These are phyloP conservation scores for Alviniconcha strummeri DNA, from an alignment of 2,888 invertebrate genomes.

Conservation along the genomic window DNA sequence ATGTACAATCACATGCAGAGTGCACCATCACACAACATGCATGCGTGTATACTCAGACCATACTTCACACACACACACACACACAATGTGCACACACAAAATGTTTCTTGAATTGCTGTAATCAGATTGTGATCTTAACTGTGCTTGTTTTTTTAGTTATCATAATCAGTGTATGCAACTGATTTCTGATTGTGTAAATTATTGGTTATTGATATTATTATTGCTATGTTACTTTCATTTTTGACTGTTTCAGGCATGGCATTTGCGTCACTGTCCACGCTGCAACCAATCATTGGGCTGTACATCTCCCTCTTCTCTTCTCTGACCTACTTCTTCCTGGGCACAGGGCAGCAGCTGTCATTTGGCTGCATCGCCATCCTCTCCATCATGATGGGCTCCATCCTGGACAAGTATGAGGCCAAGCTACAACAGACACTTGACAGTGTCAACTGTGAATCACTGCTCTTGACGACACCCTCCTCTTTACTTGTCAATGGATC, in stretches of 20 bases:
- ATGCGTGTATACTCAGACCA: too few species aligned
- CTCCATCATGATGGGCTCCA: conserved; percentile 47
- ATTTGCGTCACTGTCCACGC: conserved; percentile 74
- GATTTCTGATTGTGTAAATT: too few species aligned
- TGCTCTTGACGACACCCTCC: background rate
- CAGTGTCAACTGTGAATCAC: background rate
- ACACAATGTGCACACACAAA: too few species aligned
- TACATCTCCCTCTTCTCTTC: conserved; percentile 95
- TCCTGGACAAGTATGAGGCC: conserved; percentile 46
- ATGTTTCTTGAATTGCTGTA: too few species aligned
- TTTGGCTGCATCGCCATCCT: conserved; percentile 76
- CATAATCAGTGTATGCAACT: too few species aligned
- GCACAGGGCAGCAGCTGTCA: conserved; percentile 90
- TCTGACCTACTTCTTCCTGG: conserved; percentile 87
- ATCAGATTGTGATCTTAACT: too few species aligned
- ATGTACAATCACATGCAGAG: too few species aligned
- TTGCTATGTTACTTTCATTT: background rate
- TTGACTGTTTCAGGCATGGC: conserved; percentile 72
- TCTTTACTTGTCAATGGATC: background rate
- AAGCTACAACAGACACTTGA: background rate
- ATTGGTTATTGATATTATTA: too few species aligned
- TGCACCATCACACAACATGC: too few species aligned
- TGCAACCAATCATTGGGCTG: conserved; percentile 76
- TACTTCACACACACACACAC: too few species aligned
- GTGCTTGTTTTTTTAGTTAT: too few species aligned